Evolutionary conservation across 2,888 invertebrate species (phyloP).

Genomic region (Coelopa pilipes): DNA sequence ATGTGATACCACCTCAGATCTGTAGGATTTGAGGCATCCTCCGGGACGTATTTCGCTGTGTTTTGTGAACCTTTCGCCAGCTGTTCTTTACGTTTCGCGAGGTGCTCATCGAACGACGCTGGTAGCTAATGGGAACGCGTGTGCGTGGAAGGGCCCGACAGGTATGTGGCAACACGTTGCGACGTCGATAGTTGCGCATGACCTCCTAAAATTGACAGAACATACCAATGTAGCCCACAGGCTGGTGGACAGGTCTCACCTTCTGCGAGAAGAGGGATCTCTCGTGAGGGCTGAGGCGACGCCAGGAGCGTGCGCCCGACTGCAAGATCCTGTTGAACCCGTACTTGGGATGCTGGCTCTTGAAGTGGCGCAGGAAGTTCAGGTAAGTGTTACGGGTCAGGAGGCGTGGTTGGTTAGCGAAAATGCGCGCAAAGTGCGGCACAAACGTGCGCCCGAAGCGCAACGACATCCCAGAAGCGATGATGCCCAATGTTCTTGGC

Average conservation of each 20-base stretch:
- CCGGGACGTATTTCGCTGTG: not conserved
- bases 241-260: constrained; percentile 17
- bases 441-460: constrained; percentile 38
- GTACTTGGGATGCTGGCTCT: constrained; percentile 32
- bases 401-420: constrained; percentile 29
- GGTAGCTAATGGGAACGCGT: constrained; percentile 22
- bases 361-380: constrained; percentile 40
- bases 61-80: constrained; percentile 1
- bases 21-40: constrained; percentile 1
- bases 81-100: constrained; percentile 33
- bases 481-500: no score
- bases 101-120: constrained; percentile 31
- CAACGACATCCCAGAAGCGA: constrained; percentile 30
- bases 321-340: constrained; percentile 34
- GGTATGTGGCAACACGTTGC: not conserved
- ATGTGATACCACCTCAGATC: not conserved
- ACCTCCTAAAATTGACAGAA: constrained; percentile 28
- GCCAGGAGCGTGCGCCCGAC: constrained; percentile 38
- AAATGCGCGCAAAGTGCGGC: constrained; percentile 36
- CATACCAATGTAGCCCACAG: not conserved
- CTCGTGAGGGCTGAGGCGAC: constrained; percentile 21
- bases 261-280: constrained; percentile 28
- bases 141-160: constrained; percentile 9
- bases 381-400: constrained; percentile 43
- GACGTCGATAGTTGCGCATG: constrained; percentile 3